phyloP scores from a whole-genome alignment of 2,797 vertebrate species.

The Echeneis naucrates region DNA sequence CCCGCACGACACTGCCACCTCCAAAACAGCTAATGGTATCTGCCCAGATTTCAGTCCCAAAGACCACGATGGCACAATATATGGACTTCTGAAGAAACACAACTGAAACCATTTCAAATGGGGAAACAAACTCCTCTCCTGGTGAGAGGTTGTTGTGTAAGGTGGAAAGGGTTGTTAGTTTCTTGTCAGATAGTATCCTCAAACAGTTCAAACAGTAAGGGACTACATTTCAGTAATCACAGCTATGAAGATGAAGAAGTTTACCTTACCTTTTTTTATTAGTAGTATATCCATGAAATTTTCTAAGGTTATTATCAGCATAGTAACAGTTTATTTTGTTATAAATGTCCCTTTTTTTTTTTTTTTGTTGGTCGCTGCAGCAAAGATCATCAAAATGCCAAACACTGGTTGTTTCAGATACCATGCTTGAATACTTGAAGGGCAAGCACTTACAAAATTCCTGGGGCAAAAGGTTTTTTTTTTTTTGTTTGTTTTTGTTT shows the following conservation, averaged over 20 bases:
- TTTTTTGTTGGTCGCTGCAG: constrained; percentile 45
- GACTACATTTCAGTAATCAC: constrained; percentile 73
- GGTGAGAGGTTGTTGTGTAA: constrained; percentile 77
- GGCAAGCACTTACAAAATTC: constrained; percentile 81
- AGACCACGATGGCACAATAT: constrained; percentile 64
- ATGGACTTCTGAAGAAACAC: constrained; percentile 88
- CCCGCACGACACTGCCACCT: constrained; percentile 64
- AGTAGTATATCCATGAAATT: constrained; percentile 68
- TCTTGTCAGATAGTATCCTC: constrained; percentile 29
- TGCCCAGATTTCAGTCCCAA: constrained; percentile 95
- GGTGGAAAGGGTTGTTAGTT: constrained; percentile 45
- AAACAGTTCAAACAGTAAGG: constrained; percentile 53
- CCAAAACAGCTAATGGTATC: constrained; percentile 90
- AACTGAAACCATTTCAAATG: constrained; percentile 80
- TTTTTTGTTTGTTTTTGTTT: too few relatives aligned
- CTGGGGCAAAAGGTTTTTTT: constrained; percentile 41
- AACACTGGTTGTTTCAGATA: constrained; percentile 63
- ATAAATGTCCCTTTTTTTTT: constrained; percentile 20
- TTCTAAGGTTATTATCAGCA: constrained; percentile 55
- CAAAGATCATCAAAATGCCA: constrained; percentile 73
- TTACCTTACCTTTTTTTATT: constrained; percentile 72
- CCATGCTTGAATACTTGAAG: constrained; percentile 84
- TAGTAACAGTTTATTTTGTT: constrained; percentile 58
- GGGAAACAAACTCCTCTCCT: constrained; percentile 82
- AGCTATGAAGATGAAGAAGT: constrained; percentile 62